phyloP scores from a whole-genome alignment of 2,797 vertebrate genomes.

The Cryptoprocta ferox region DNA sequence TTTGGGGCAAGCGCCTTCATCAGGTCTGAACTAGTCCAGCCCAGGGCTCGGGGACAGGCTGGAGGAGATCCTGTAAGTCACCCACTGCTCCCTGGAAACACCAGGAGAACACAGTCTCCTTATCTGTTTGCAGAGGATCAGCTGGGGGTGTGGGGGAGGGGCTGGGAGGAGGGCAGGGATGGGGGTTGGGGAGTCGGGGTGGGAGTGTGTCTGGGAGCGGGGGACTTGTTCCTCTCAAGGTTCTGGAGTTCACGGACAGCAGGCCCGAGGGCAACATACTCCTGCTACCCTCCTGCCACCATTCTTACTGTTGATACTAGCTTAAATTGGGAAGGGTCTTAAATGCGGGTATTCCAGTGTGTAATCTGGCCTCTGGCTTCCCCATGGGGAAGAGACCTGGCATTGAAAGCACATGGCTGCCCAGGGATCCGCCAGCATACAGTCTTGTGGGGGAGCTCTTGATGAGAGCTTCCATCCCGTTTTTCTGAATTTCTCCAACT shows the following conservation, averaged over 20 bases:
- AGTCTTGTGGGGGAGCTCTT: neutral
- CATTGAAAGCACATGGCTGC: too few species aligned
- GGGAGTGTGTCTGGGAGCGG: neutral
- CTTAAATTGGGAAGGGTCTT: neutral
- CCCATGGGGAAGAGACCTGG: neutral
- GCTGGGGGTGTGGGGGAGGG: neutral
- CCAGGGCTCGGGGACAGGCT: neutral
- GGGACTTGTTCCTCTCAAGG: neutral
- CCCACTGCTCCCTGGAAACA: neutral
- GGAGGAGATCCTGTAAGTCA: neutral
- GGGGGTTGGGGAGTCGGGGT: accelerated
- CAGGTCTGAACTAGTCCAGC: neutral
- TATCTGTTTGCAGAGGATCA: neutral
- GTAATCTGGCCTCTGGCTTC: neutral
- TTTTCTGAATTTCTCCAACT: neutral
- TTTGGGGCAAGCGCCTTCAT: neutral
- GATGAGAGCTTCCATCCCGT: neutral
- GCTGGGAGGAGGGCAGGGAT: neutral
- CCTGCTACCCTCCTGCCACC: neutral
- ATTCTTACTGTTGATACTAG: neutral
- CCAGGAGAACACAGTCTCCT: neutral
- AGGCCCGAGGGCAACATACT: accelerated
- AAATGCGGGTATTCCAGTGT: neutral
- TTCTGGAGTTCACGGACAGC: neutral
- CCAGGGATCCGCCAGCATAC: neutral